These are phyloP conservation scores for Himalopsyche anomala DNA, from an alignment of 2,888 invertebrate genomes.

Conservation along the genomic window DNA sequence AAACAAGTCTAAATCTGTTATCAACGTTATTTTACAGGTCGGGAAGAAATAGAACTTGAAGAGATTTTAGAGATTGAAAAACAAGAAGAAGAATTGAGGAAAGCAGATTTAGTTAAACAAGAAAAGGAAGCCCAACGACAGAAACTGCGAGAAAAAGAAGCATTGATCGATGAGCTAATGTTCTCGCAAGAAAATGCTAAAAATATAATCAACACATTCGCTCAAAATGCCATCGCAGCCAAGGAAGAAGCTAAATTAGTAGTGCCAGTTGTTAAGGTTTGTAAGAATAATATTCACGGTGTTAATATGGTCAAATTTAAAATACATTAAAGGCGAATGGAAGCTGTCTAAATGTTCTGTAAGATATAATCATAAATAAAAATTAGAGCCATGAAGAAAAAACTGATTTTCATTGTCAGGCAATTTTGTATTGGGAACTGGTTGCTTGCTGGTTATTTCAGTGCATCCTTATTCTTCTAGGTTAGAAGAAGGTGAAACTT, in stretches of 20 bases:
- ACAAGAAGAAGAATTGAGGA: constrained; percentile 84
- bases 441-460: too few relatives aligned
- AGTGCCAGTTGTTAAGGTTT: constrained; percentile 73
- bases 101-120: constrained; percentile 81
- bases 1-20: too few relatives aligned
- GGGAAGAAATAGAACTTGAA: constrained; percentile 92
- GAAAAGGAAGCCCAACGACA: constrained; percentile 86
- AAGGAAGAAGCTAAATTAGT: constrained; percentile 78
- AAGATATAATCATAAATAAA: too few relatives aligned
- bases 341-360: too few relatives aligned
- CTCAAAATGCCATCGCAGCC: constrained; percentile 81
- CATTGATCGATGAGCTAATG: constrained; percentile 96
- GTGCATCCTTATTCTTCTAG: too few relatives aligned
- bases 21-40: constrained; percentile 70
- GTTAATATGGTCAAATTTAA: too few relatives aligned
- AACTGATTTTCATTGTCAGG: too few relatives aligned
- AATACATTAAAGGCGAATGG: too few relatives aligned
- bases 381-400: too few relatives aligned
- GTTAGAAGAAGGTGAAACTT: too few relatives aligned
- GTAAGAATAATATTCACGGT: not conserved
- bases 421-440: too few relatives aligned
- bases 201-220: constrained; percentile 90
- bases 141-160: constrained; percentile 92
- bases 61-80: constrained; percentile 89
- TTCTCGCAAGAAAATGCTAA: constrained; percentile 93